A percentile compares a stretch with the other conserved stretches of the same genome.
phyloP scores from a whole-genome alignment of 2,113 vertebrate species.

The Podocnemis expansa region DNA sequence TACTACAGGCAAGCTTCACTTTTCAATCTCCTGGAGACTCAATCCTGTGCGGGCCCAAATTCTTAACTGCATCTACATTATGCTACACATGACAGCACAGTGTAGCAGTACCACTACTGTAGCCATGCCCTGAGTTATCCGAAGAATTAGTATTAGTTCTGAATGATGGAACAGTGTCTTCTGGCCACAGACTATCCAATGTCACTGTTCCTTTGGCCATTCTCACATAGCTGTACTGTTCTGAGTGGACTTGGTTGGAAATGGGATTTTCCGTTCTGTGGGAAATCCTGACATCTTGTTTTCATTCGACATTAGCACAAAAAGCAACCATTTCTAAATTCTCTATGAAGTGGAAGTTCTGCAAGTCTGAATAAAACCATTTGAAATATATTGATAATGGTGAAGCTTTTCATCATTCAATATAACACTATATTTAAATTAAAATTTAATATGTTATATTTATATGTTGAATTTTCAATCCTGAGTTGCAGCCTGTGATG shows the following conservation, averaged over 20 bases:
- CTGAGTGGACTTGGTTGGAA: not conserved
- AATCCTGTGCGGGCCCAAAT: not conserved
- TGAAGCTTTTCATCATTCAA: too few species aligned
- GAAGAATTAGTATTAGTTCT: too few species aligned
- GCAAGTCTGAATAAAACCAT: too few species aligned
- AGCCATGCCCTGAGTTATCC: too few species aligned
- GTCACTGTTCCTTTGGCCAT: too few species aligned
- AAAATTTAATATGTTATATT: too few species aligned
- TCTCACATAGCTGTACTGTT: not conserved
- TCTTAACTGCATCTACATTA: not conserved
- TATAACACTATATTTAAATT: too few species aligned
- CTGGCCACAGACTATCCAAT: too few species aligned
- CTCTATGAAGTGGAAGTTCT: not conserved
- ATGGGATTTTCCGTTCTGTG: not conserved
- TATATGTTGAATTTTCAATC: rapidly evolving
- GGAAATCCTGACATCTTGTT: not conserved
- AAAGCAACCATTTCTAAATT: not conserved
- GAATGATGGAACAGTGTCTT: not conserved
- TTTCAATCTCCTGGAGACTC: not conserved
- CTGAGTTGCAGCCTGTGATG: not conserved
- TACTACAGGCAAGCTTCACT: not conserved
- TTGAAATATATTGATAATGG: too few species aligned
- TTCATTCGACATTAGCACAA: not conserved
- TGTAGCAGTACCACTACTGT: too few species aligned
- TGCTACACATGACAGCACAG: too few species aligned